These are phyloP conservation scores for Bubo scandiacus DNA, from an alignment of 2,113 vertebrate genomes.

Conservation along the genomic window DNA sequence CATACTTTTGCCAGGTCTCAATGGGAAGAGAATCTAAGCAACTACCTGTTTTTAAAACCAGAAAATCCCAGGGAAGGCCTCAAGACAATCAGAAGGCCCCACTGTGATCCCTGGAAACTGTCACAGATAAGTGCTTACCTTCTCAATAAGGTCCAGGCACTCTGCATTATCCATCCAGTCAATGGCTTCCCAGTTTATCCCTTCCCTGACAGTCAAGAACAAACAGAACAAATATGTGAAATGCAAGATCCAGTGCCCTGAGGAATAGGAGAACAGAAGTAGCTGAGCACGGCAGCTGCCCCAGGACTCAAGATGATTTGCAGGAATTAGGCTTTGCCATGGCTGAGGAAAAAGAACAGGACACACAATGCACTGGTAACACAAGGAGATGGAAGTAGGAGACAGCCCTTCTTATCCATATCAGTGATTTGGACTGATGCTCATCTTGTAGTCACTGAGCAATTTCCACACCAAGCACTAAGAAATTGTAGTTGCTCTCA, in stretches of 20 bases:
- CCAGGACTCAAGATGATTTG: not conserved
- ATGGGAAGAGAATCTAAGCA: not conserved
- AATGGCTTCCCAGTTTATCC: conserved; percentile 91
- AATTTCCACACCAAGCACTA: not conserved
- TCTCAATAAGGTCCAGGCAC: conserved; percentile 92
- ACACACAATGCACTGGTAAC: not conserved
- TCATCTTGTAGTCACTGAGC: not conserved
- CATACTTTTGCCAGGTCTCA: not conserved
- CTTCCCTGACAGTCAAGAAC: conserved; percentile 77
- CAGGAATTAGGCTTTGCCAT: not conserved
- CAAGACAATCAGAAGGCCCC: not conserved
- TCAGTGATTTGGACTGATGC: not conserved
- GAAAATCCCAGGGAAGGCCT: not conserved
- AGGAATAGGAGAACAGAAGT: not conserved
- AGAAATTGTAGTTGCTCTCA: not conserved
- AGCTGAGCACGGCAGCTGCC: not conserved
- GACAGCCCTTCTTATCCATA: not conserved
- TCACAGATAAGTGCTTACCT: conserved; percentile 70
- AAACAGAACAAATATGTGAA: conserved; percentile 17
- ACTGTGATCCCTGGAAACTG: not conserved
- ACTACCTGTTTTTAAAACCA: not conserved
- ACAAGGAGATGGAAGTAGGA: not conserved
- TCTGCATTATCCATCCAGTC: conserved; percentile 97
- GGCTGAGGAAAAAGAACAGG: not conserved
- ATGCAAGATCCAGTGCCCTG: not conserved